A percentile compares a stretch with the other conserved stretches of the same genome.
Evolutionary conservation across 2,797 vertebrate species (phyloP).

Genomic region (Atherinosoma microstoma): DNA sequence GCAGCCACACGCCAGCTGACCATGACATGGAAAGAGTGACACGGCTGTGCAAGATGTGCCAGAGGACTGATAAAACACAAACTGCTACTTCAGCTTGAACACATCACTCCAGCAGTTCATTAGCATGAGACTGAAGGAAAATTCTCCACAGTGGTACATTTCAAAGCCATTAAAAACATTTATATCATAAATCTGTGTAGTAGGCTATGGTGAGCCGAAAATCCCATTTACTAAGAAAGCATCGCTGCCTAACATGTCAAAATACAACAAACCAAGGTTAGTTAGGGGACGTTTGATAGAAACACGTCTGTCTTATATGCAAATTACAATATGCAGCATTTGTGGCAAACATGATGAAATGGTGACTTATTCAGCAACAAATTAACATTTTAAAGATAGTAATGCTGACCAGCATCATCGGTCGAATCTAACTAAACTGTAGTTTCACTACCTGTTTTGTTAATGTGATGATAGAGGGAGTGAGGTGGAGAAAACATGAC

Average conservation of each 20-base stretch:
- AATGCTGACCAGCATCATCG: not conserved
- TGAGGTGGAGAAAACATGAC: not conserved
- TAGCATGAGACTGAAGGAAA: conserved; percentile 22
- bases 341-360: not conserved
- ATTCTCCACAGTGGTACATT: not conserved
- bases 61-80: conserved; percentile 73
- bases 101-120: conserved; percentile 31
- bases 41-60: conserved; percentile 63
- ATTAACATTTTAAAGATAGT: not conserved
- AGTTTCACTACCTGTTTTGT: not conserved
- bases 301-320: not conserved
- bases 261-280: not conserved
- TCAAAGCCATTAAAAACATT: conserved; percentile 8
- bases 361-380: not conserved
- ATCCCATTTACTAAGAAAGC: conserved; percentile 1
- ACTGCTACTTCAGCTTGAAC: conserved; percentile 50
- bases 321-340: not conserved
- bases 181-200: not conserved
- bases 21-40: conserved; percentile 83
- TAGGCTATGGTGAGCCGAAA: not conserved
- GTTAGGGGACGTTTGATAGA: not conserved
- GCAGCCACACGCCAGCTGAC: conserved; percentile 67
- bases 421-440: not conserved
- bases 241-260: not conserved
- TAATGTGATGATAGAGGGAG: not conserved